Conservation (phyloP, 1,140 invertebrate genomes). For the Eumeta japonica region DNA sequence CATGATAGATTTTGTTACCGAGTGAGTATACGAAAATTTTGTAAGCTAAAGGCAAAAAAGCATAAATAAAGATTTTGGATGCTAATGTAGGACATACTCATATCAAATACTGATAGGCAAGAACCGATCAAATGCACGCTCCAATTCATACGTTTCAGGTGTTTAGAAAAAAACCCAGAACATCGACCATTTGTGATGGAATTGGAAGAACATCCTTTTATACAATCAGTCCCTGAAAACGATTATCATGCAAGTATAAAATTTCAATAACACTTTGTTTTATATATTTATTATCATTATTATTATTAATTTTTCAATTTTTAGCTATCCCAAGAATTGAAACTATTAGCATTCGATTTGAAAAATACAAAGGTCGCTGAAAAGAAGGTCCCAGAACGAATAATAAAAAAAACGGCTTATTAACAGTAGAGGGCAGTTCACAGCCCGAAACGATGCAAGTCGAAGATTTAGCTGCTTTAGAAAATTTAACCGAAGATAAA, state of each 20-base stretch:
- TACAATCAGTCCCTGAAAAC: conserved; percentile 70
- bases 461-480: conserved; percentile 84
- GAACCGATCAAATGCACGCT: no score
- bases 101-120: not conserved
- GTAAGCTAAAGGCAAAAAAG: not conserved
- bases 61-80: no score
- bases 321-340: conserved; percentile 63
- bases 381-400: conserved; percentile 58
- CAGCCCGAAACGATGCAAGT: conserved; percentile 72
- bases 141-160: no score
- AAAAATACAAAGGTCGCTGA: conserved; percentile 33
- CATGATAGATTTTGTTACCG: conserved; percentile 79
- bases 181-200: conserved; percentile 83
- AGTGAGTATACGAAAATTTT: conserved; percentile 60
- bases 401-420: conserved; percentile 66
- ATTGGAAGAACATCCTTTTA: conserved; percentile 85
- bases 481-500: conserved; percentile 74
- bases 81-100: not conserved
- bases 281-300: not conserved
- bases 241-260: conserved; percentile 66
- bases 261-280: conserved; percentile 1
- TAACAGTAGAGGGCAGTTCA: conserved; percentile 48
- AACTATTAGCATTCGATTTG: conserved; percentile 55
- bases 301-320: conserved; percentile 11
- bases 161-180: conserved; percentile 87